phyloP scores from a whole-genome alignment of 2,797 vertebrate species.

The Florisuga fusca region DNA sequence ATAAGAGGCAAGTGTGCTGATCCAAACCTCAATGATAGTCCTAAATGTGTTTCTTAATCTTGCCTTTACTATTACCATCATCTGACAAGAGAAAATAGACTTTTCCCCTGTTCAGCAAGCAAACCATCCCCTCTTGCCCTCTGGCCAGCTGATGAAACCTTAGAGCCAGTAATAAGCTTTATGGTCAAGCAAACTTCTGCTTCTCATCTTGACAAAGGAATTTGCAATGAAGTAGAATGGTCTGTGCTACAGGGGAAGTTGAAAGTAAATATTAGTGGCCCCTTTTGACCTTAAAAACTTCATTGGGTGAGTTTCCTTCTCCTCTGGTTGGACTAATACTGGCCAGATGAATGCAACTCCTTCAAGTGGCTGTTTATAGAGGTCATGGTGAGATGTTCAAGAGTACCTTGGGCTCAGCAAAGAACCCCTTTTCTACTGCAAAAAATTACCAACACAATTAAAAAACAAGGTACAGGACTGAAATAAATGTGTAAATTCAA shows the following conservation, averaged over 20 bases:
- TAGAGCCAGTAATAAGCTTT: neutral
- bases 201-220: neutral
- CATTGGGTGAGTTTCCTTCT: neutral
- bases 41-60: neutral
- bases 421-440: neutral
- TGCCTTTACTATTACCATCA: neutral
- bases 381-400: neutral
- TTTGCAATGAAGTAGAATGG: neutral
- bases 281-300: neutral
- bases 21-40: neutral
- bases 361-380: neutral
- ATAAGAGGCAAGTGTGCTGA: fast-evolving
- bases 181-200: neutral
- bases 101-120: neutral
- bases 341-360: neutral
- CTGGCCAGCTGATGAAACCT: neutral
- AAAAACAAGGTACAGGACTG: neutral
- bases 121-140: neutral
- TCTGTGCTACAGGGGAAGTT: neutral
- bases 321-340: neutral
- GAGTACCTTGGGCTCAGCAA: neutral
- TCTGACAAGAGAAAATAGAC: neutral
- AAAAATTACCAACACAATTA: neutral
- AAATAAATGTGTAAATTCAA: neutral
- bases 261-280: neutral